Evolutionary conservation across 2,113 vertebrate species (phyloP).

Genomic region (Dicaeum eximium): DNA sequence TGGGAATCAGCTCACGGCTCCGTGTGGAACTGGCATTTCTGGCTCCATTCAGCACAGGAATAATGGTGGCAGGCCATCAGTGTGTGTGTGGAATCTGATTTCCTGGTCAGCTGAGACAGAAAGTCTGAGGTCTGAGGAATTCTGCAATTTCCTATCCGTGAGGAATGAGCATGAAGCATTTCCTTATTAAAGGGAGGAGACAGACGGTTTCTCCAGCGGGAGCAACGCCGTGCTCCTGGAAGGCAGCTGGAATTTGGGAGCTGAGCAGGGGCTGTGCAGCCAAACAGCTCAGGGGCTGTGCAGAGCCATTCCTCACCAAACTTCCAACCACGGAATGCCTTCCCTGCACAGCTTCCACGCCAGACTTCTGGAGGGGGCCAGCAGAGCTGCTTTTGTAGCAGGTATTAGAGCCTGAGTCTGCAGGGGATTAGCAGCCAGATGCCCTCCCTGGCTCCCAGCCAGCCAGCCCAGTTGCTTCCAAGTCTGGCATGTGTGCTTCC

Average conservation of each 20-base stretch:
- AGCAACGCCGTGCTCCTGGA: background rate
- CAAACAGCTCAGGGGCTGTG: background rate
- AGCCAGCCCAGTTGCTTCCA: background rate
- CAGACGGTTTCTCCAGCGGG: background rate
- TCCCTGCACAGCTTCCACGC: background rate
- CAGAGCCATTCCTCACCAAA: background rate
- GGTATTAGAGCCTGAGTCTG: background rate
- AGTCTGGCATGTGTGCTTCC: background rate
- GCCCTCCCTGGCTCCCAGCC: background rate
- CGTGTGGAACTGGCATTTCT: background rate
- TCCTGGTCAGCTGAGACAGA: constrained; percentile 2
- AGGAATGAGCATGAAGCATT: constrained; percentile 6
- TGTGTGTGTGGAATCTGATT: background rate
- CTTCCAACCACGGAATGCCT: background rate
- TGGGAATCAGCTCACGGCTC: background rate
- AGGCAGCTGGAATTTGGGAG: background rate
- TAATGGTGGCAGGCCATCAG: background rate
- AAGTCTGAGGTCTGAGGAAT: constrained; percentile 16
- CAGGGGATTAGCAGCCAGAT: constrained; percentile 43
- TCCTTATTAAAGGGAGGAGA: constrained; percentile 15
- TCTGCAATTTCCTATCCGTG: constrained; percentile 5
- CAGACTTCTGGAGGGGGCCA: background rate
- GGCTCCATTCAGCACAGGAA: background rate
- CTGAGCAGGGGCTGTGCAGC: background rate
- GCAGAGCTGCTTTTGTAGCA: background rate